Base-by-base conservation (phyloP, 2,797 vertebrate genomes). In the Microchirus variegatus region DNA sequence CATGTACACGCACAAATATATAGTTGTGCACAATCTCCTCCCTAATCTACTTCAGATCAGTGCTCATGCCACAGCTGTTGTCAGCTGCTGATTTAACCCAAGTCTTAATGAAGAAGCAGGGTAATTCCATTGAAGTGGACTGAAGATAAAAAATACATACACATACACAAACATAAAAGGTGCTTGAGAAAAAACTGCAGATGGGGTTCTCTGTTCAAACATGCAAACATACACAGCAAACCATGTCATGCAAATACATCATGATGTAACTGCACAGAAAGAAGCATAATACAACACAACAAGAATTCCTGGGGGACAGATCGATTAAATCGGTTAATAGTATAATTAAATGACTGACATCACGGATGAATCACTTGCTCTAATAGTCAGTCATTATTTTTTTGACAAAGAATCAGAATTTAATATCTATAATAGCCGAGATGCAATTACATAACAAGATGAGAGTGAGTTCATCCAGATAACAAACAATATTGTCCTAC, bases 31-130 rank as follows among this genome's bases (percentile, higher is more conserved):
- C 57, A 52, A 52, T 48, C 53, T 59, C 59, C 63, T 73, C 58
- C 54, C 63, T 86, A 84, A 90, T 89, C 82, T 90, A 79, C 82
- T 88, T 75, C 70, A 87, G 70, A 85, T 87, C 78, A 84, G 85
- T 73, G 78, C 75, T 73, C 63, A 48, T 73, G 58, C 75, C 73
- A 59, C 82, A 86, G 83, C 87, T 81, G 80, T 75, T 81, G 80
- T 82, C 76, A 77, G 78, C 66, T 68, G 69, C 71, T 85, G 89
- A 88, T 89, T 88, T 86, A 85, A 69, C 61, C 64, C 42, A 42
- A 10, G 76, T 70, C 71, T 85, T 87, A 90, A 90, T 88, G 87
- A 88, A 78, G 86, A 80, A 73, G 75, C 56, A 10, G 49, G 52
- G 67, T 78, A 77, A 83, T 80, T 80, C 66, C 71, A 70, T 46